A percentile compares a stretch with the other conserved stretches of the same genome.
Evolutionary conservation across 2,888 invertebrate genomes (phyloP).

Genomic region (Leptinotarsa haldemani): DNA sequence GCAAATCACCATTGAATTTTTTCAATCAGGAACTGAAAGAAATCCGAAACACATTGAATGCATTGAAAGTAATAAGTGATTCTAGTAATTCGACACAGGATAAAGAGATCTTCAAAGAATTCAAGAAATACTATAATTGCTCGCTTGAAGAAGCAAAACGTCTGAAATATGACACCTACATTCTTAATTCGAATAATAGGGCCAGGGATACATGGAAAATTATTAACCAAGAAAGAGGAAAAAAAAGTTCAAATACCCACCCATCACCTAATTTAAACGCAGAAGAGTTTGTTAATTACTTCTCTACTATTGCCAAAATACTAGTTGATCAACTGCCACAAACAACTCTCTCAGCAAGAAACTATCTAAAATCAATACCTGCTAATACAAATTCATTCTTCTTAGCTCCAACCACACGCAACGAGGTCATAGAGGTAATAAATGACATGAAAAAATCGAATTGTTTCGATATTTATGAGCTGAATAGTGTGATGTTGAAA

Average conservation of each 20-base stretch:
- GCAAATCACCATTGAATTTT: background rate
- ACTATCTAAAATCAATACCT: conserved; percentile 7
- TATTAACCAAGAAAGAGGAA: too few relatives aligned
- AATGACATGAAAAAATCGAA: conserved; percentile 1
- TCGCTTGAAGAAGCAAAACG: too few relatives aligned
- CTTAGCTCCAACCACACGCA: background rate
- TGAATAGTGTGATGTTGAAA: conserved; percentile 8
- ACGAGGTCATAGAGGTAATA: background rate
- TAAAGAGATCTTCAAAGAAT: background rate
- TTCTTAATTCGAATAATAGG: too few relatives aligned
- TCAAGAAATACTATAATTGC: too few relatives aligned
- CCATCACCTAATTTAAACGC: background rate
- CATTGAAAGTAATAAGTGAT: background rate
- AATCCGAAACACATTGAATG: background rate
- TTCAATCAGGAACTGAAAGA: background rate
- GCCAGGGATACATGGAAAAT: too few relatives aligned
- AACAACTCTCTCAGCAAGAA: background rate
- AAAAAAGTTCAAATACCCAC: too few relatives aligned
- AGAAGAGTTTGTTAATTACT: background rate
- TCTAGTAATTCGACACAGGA: background rate
- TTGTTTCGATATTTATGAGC: background rate
- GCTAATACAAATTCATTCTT: background rate
- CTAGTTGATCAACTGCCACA: background rate
- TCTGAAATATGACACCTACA: too few relatives aligned
- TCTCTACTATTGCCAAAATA: background rate